Evolutionary conservation across 2,888 invertebrate species (phyloP), one percentile per base, ranked within the genome.

Genomic region (Eilema depressum): DNA sequence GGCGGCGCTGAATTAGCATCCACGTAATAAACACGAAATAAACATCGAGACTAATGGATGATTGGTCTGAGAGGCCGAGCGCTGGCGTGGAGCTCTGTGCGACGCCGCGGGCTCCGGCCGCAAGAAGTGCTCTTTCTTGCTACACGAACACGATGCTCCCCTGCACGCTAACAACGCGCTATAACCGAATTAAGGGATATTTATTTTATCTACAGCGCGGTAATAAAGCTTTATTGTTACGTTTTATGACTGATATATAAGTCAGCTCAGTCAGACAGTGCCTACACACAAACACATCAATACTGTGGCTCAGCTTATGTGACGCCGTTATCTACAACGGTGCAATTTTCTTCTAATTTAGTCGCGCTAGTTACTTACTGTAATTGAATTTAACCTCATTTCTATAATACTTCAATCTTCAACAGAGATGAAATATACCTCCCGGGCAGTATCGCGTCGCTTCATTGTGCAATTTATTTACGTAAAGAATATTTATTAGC

Each of bases 1-100:
- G 74, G 73, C 74, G 85, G 78, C 83, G 88, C 84, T 89, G 85
- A 89, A 92, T 93, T 92, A 92, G 86, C 89, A 88, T 91, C 88
- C 85, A 86, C 85, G 88, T 88, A 87, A 89, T 91, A 90, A 91
- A 91, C 90, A 91, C 89, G 92, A 91, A 91, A 92, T 92, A 92
- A 93, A 92, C 91, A 90, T 92, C 91, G 89, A 92, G 87, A 92
- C 92, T 92, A 92, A 93, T 93, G 93, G 91, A 92, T 91, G 92
- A 93, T 93, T 88, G 91, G 86, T 78, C 75, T 76, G 75, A 70
- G 70, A 77, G 70, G 28, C 30, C 63, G 33, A 20, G 59, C 20
- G 41, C 7, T 56, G 47, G 68, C 56, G 62, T 64, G 66, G 78
- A 65, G 71, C 71, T 78, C 75, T 77, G 74, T 76, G 8, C 81